phyloP scores from a whole-genome alignment of 2,797 vertebrate genomes.

The Gobionotothen gibberifrons region DNA sequence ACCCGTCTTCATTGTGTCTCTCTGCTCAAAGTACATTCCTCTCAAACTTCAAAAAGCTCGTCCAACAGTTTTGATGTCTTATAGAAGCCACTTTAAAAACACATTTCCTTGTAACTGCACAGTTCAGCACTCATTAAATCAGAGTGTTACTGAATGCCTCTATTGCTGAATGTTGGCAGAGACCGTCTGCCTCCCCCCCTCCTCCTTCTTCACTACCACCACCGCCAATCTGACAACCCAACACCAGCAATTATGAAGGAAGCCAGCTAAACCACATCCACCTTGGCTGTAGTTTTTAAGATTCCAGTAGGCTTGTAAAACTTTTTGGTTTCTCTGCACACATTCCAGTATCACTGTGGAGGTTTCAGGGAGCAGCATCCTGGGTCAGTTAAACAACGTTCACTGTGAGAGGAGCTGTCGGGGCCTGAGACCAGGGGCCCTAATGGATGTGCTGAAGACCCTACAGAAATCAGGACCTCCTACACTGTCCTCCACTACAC shows the following conservation, averaged over 20 bases:
- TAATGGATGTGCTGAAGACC: constrained; percentile 45
- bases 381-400: constrained; percentile 63
- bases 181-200: constrained; percentile 36
- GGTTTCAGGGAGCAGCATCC: constrained; percentile 68
- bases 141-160: constrained; percentile 74
- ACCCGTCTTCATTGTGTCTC: constrained; percentile 1
- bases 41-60: constrained; percentile 36
- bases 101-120: constrained; percentile 54
- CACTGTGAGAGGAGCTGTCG: constrained; percentile 60
- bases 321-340: constrained; percentile 74
- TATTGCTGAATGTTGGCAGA: constrained; percentile 79
- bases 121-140: constrained; percentile 64
- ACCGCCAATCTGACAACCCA: constrained; percentile 82
- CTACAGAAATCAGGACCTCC: constrained; percentile 60
- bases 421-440: constrained; percentile 47
- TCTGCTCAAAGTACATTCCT: constrained; percentile 10
- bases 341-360: constrained; percentile 78
- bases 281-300: constrained; percentile 83
- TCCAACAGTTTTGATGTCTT: constrained; percentile 23
- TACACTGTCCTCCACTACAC: constrained; percentile 46
- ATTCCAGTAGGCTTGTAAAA: constrained; percentile 84
- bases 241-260: constrained; percentile 87
- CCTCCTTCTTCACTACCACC: constrained; percentile 56
- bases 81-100: constrained; percentile 36
- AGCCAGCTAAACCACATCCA: constrained; percentile 86